phyloP scores from a whole-genome alignment of 2,888 invertebrate genomes.

The Drosophila infuscata region DNA sequence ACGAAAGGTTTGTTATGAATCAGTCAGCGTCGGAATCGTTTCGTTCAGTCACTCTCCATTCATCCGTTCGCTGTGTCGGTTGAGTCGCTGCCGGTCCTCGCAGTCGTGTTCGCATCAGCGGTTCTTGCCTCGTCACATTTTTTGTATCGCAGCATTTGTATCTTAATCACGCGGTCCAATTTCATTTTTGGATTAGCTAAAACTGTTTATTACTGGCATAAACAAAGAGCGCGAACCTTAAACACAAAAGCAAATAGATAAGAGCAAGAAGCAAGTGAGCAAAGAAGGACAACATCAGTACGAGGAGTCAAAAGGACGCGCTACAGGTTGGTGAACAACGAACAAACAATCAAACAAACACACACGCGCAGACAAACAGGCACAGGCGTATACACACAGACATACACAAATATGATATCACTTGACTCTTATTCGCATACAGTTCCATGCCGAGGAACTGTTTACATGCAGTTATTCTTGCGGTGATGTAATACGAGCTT shows the following conservation, averaged over 20 bases:
- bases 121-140: slow-evolving; percentile 24
- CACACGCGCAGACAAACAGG: not conserved
- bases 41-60: slow-evolving; percentile 59
- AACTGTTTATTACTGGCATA: slow-evolving; percentile 4
- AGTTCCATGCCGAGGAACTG: slow-evolving; percentile 10
- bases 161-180: slow-evolving; percentile 35
- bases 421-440: slow-evolving; percentile 37
- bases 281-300: slow-evolving; percentile 2
- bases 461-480: slow-evolving; percentile 19
- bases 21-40: slow-evolving; percentile 50
- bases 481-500: slow-evolving; percentile 55
- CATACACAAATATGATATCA: slow-evolving; percentile 20
- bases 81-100: slow-evolving; percentile 42
- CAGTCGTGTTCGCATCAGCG: slow-evolving; percentile 34
- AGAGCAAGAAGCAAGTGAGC: slow-evolving; percentile 5
- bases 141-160: slow-evolving; percentile 34
- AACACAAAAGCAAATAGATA: not conserved
- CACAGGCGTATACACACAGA: slow-evolving; percentile 2
- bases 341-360: slow-evolving; percentile 7
- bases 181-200: slow-evolving; percentile 16
- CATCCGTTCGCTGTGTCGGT: slow-evolving; percentile 69
- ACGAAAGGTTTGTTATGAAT: slow-evolving; percentile 66
- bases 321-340: slow-evolving; percentile 59
- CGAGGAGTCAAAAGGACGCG: slow-evolving; percentile 27
- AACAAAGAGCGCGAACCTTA: not conserved